Evolutionary conservation across 2,797 vertebrate species (phyloP).

Genomic region (Novumbra hubbsi): DNA sequence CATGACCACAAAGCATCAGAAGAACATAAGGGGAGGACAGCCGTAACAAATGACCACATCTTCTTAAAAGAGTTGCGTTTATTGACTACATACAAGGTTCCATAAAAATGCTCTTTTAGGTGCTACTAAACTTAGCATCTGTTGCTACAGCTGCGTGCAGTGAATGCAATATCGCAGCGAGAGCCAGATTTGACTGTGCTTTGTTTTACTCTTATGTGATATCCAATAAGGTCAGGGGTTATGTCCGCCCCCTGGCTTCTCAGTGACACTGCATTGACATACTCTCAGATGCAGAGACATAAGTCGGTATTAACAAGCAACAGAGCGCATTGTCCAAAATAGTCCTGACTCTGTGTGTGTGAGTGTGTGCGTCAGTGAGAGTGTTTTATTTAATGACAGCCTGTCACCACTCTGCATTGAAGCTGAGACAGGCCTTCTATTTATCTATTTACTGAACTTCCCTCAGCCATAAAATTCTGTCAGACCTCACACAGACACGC

Average conservation of each 20-base stretch:
- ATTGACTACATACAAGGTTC: no score
- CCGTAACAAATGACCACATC: no score
- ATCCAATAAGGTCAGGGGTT: not conserved
- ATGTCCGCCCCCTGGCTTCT: not conserved
- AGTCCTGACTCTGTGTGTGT: conserved; percentile 24
- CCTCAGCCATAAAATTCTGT: conserved; percentile 55
- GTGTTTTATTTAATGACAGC: conserved; percentile 74
- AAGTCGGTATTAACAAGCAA: conserved; percentile 13
- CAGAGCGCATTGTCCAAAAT: no score
- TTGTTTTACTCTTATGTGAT: not conserved
- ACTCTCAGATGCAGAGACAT: conserved; percentile 25
- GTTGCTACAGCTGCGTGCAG: no score
- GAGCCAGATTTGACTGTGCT: not conserved
- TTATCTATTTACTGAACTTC: conserved; percentile 78
- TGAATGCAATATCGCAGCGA: no score
- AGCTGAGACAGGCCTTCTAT: conserved; percentile 69
- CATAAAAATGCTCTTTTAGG: no score
- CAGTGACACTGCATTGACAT: not conserved
- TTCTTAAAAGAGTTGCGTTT: no score
- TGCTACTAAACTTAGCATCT: no score
- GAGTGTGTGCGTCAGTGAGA: conserved; percentile 31
- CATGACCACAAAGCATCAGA: no score
- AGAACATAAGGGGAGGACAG: no score
- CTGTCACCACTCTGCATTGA: conserved; percentile 64
- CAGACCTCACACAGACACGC: conserved; percentile 3